Base-by-base conservation (phyloP, 2,113 vertebrate genomes). In the Panthera leo region DNA sequence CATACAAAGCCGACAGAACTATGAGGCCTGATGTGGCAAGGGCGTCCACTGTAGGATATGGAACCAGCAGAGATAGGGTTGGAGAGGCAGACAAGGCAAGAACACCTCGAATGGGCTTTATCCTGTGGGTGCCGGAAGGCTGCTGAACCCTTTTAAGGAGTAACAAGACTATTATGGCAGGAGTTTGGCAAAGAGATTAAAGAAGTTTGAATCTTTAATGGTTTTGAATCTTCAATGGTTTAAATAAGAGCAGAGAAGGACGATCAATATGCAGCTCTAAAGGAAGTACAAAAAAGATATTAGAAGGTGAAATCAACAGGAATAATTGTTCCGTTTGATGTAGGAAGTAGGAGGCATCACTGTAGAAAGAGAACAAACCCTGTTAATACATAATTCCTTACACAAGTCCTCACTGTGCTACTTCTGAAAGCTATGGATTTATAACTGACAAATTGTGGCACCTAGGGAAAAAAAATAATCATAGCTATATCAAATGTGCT, bases 131-230 rank as follows among this genome's bases (percentile, higher is more conserved):
- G 1, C 84, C 76, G 21, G 39, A 45, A 89, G 71, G 65, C 15
- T 25, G 45, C 58, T 75, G 45, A 42, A 48, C 23, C 34, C 36
- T 71, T 94, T 91, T 15, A 85, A 89, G 16, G n/a, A 45, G n/a
- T 58, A 85, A 71, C 82, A 82, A 92, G 80, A 94, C 73, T n/a
- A 70, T 84, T 42, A 89, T 1, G 45, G 67, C 67, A 68, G 31
- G 36, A 78, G 39, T 87, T 75, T 65, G 75, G 55, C 73, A 87
- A 63, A 48, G 19, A 92, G n/a, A 88, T 88, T 91, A 75, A 87
- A 88, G 63, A 95, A 89, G 39, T 19, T 45, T 45, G 45, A 45
- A 45, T 45, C 45, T 45, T 45, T 45, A 45, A 45, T 9, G 45
- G 45, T 45, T 45, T 45, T 45, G 45, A 45, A 45, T 45, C 45